These are phyloP conservation scores for Phylloscopus collybita DNA, from an alignment of 2,797 vertebrate species.

Conservation along the genomic window DNA sequence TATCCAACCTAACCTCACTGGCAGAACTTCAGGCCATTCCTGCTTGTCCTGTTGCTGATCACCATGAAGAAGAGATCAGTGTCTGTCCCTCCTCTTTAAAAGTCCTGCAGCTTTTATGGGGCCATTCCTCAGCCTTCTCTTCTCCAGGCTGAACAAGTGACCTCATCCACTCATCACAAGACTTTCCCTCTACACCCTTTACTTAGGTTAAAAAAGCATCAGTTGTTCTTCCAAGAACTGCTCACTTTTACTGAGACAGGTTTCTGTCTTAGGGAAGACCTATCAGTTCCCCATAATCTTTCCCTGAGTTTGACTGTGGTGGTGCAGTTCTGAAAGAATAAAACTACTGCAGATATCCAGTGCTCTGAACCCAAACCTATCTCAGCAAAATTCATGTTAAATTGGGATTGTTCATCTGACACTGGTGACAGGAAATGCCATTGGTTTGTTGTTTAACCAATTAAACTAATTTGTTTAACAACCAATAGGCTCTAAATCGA, in stretches of 20 bases:
- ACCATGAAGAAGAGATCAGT: not conserved
- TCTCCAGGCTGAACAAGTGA: not conserved
- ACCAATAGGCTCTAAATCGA: not conserved
- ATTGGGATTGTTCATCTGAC: not conserved
- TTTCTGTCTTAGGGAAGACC: not conserved
- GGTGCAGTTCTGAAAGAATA: not conserved
- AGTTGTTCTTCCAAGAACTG: not conserved
- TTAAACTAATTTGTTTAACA: not conserved
- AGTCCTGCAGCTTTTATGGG: not conserved
- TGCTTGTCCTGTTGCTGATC: not conserved
- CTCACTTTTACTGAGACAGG: not conserved
- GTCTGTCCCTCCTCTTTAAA: not conserved
- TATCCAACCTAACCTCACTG: not conserved
- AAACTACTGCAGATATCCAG: not conserved
- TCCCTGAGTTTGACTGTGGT: not conserved
- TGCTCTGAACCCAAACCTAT: not conserved
- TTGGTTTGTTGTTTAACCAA: not conserved
- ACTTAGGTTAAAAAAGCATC: not conserved
- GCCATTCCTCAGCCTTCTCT: not conserved
- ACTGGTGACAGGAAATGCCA: not conserved
- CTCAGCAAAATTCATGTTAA: not conserved
- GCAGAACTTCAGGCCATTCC: not conserved
- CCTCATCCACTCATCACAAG: not conserved
- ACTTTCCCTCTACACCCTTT: not conserved
- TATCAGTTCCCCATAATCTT: not conserved